phyloP scores from a whole-genome alignment of 1,140 invertebrate genomes.

The Papilio xuthus region DNA sequence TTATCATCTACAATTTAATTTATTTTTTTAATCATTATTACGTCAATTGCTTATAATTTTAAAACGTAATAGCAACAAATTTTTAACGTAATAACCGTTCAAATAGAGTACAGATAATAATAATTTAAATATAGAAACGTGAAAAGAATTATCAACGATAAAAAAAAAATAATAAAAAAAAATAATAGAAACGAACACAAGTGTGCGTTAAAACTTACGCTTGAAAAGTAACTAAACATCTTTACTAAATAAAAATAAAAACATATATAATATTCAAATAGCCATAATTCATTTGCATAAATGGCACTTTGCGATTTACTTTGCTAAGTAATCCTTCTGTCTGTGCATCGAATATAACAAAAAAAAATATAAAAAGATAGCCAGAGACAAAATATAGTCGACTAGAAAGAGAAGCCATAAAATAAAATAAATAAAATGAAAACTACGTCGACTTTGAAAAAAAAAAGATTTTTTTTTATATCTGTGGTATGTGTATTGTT shows the following conservation, averaged over 20 bases:
- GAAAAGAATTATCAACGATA: slow-evolving; percentile 43
- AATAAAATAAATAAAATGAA: slow-evolving; percentile 23
- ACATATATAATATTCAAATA: slow-evolving; percentile 59
- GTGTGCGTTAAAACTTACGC: slow-evolving; percentile 65
- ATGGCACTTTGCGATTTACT: slow-evolving; percentile 78
- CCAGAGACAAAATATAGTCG: slow-evolving; percentile 12
- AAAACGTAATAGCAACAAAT: slow-evolving; percentile 57
- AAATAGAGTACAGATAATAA: slow-evolving; percentile 48
- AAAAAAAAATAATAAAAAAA: slow-evolving; percentile 51
- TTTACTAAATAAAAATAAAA: slow-evolving; percentile 69
- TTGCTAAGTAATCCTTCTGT: slow-evolving; percentile 50
- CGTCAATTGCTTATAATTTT: slow-evolving; percentile 58
- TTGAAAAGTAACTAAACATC: slow-evolving; percentile 66
- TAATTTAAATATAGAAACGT: slow-evolving; percentile 42
- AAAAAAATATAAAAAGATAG: slow-evolving; percentile 28
- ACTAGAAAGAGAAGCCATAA: slow-evolving; percentile 34
- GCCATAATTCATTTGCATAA: slow-evolving; percentile 71
- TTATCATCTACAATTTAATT: slow-evolving; percentile 73
- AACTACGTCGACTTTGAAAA: slow-evolving; percentile 35
- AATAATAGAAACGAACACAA: slow-evolving; percentile 71
- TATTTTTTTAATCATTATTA: slow-evolving; percentile 57
- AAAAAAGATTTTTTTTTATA: slow-evolving; percentile 22
- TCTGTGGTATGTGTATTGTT: slow-evolving; percentile 33
- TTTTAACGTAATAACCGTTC: slow-evolving; percentile 47
- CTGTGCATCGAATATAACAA: slow-evolving; percentile 50